phyloP scores from a whole-genome alignment of 2,113 vertebrate species.

The Hyaena hyaena region DNA sequence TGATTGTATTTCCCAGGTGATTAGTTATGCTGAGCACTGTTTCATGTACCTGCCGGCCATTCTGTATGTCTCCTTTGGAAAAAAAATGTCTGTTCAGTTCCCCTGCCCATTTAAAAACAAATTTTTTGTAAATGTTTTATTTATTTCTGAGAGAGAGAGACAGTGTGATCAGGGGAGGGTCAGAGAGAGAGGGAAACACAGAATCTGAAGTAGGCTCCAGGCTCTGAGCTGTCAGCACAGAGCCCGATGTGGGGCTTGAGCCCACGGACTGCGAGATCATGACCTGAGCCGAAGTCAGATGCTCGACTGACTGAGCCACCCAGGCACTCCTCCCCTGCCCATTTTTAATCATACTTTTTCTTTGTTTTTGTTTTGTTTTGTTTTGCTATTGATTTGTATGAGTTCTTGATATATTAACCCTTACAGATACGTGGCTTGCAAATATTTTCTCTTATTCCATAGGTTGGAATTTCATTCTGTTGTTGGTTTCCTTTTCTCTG shows the following conservation, averaged over 20 bases:
- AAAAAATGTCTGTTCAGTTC: background rate
- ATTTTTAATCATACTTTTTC: background rate
- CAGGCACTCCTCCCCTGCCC: background rate
- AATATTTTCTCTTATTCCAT: background rate
- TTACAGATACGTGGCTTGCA: background rate
- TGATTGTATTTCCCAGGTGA: background rate
- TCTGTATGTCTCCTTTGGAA: background rate
- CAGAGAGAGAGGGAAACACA: too few species aligned
- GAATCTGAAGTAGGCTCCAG: too few species aligned
- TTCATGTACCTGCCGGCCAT: background rate
- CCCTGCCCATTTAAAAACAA: background rate
- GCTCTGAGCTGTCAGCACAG: too few species aligned
- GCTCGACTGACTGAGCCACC: too few species aligned
- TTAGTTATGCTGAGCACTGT: background rate
- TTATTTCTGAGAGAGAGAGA: too few species aligned
- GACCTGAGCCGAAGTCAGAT: too few species aligned
- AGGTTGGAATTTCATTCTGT: background rate
- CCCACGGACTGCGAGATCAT: too few species aligned
- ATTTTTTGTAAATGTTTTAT: too few species aligned
- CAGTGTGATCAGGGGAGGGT: too few species aligned
- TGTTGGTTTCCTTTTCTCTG: background rate
- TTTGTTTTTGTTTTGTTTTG: background rate
- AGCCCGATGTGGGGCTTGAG: too few species aligned
- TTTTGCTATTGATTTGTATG: background rate
- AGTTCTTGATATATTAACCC: background rate